Base-by-base conservation (phyloP, 2,888 invertebrate species). In the Myopa tessellatipennis region DNA sequence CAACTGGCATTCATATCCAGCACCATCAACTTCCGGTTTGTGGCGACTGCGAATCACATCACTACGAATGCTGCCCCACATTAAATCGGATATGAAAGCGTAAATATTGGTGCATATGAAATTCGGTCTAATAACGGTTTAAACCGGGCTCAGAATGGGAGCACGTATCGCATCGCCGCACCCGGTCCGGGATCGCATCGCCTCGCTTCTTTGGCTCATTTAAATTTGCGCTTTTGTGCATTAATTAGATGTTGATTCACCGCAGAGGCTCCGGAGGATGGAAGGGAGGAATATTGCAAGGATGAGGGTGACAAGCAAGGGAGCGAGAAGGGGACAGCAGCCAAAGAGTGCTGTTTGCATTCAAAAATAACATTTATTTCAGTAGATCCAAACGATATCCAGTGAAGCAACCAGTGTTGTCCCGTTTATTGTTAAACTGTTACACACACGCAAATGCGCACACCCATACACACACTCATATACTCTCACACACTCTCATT, bases 401-500 rank as follows among this genome's bases (percentile, higher is more conserved):
- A 14, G 16, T 5, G 58, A 58, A n/a, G n/a, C n/a, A 14, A 12
- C 5, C 58, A 61, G 14, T 18, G 12, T 14, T 58, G 58, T n/a
- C 14, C 58, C n/a, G 58, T 10, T 58, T n/a, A 16, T 26, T 26
- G 4, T 61, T 12, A n/a, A 58, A 12, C 16, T 58, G 58, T n/a
- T 12, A 68, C 68, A 74, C 34, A 36, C 61, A 68, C 76, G 67
- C 50, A 75, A 61, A 36, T 18, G 76, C 63, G n/a, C 40, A 55
- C 38, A 71, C 52, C 16, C 12, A 74, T 8, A 69, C 71, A 52
- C 74, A 76, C 74, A 74, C 77, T 76, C 76, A 77, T 79, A 74
- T 77, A 76, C 74, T 79, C n/a, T 26, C 14, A 26, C 34, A n/a
- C n/a, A 26, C 61, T 18, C 34, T 8, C 8, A 7, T 26, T 8